Evolutionary conservation across 2,113 vertebrate species (phyloP).

Genomic region (zebrafish (Danio rerio)): GRCz12tu NC_133180.1:13220001-13220500

Average conservation of each 20-base stretch:
- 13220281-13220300: too few species aligned
- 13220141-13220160: neutral
- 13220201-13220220: too few species aligned
- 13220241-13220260: neutral
- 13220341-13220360: neutral
- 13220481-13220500: constrained; percentile 42
- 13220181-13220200: too few species aligned
- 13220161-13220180: neutral
- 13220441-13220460: neutral
- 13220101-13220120: neutral
- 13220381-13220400: too few species aligned
- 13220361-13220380: too few species aligned
- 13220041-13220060: too few species aligned
- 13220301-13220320: neutral
- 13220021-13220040: too few species aligned
- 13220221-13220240: too few species aligned
- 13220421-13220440: constrained; percentile 36
- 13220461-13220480: constrained; percentile 28
- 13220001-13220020: too few species aligned
- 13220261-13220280: neutral
- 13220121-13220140: neutral
- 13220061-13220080: too few species aligned
- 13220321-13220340: neutral
- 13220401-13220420: neutral
- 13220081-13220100: too few species aligned